Evolutionary conservation across 2,888 invertebrate genomes (phyloP), one percentile per base, ranked within the genome.

Genomic region (Amphipyra tragopoginis): DNA sequence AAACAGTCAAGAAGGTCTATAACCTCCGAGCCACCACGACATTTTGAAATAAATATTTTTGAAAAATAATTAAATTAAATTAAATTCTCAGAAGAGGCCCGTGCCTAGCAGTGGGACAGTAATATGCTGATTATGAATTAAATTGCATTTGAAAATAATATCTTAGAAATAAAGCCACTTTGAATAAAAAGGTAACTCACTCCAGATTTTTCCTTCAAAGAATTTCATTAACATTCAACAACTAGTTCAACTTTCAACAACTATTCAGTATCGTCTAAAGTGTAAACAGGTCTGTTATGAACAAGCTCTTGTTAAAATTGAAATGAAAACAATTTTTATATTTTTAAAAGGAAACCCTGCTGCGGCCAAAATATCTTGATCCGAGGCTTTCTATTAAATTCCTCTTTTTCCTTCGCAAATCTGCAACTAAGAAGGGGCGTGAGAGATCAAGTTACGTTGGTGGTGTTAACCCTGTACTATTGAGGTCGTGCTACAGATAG

Each of bases 261-360:
- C 72, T 75, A 63, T 61, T 61, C 60, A 54, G 48, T 54, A 60
- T 36, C 51, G 59, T 72, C 69, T 64, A 66, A 62, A 78, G 72
- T 77, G 78, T 77, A 85, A 82, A 83, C 79, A 81, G 67, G 69
- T 75, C 80, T 81, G 76, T 81, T 82, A 80, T 79, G 67, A 82
- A 77, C 79, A 77, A 76, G 72, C 80, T 71, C 78, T 83, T 80
- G 80, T 83, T 78, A 71, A 83, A 79, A 83, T 83, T 79, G 75
- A 74, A 81, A 83, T 78, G 72, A 81, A 86, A 85, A 85, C 82
- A 82, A 81, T 69, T 84, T 87, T 86, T 83, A 83, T 82, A 84
- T 85, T 86, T 88, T 86, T 82, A 75, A 78, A 86, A 82, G 80
- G 78, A 82, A 84, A 79, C 80, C 75, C 47, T 52, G 36, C 49